Percentiles rank a stretch among this genome's conserved stretches.
These are phyloP conservation scores for Berghia stephanieae DNA, from an alignment of 1,140 invertebrate species.

Conservation along the genomic window DNA sequence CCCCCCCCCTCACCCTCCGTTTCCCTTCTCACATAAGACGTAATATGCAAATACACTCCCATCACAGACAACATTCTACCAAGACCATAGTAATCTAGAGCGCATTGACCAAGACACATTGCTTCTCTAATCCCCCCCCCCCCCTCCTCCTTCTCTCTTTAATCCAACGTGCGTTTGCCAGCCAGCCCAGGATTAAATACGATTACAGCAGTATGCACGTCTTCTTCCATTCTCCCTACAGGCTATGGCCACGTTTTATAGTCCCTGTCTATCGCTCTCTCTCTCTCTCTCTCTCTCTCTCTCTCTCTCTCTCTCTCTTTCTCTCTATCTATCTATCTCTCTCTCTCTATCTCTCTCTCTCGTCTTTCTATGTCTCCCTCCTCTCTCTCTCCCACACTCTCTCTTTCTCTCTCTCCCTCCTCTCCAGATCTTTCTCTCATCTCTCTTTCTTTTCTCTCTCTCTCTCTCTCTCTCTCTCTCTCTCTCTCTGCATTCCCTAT, in stretches of 20 bases:
- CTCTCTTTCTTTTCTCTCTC: not conserved
- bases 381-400: slow-evolving; percentile 10
- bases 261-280: too few relatives aligned
- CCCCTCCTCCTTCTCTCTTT: not conserved
- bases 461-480: not conserved
- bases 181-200: not conserved
- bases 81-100: too few relatives aligned
- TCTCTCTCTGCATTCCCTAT: not conserved
- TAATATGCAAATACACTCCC: too few relatives aligned
- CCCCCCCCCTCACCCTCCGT: too few relatives aligned
- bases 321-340: too few relatives aligned
- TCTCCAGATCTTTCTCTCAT: not conserved
- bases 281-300: slow-evolving; percentile 13
- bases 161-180: not conserved
- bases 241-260: too few relatives aligned
- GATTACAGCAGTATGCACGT: not conserved
- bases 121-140: not conserved
- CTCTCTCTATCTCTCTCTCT: too few relatives aligned
- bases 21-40: too few relatives aligned
- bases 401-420: not conserved
- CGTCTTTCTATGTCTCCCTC: not conserved
- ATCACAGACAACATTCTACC: too few relatives aligned
- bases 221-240: too few relatives aligned
- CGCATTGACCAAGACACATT: not conserved
- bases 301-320: slow-evolving; percentile 14